These are phyloP conservation scores for Patella pellucida DNA, from an alignment of 2,888 invertebrate genomes.

Conservation along the genomic window DNA sequence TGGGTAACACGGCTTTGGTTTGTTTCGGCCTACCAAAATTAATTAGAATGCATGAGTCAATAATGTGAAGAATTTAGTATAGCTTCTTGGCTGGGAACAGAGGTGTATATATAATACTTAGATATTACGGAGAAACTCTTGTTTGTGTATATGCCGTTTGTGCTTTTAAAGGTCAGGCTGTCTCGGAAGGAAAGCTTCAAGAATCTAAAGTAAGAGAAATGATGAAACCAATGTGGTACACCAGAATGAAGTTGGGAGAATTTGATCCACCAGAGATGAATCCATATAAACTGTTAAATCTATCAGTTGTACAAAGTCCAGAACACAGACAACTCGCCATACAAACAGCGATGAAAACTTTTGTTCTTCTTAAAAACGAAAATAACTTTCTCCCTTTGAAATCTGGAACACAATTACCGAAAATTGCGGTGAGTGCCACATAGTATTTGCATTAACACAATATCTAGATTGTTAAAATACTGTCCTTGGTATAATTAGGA, in stretches of 20 bases:
- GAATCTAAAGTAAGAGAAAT: slow-evolving; percentile 22
- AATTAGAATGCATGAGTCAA: too few species aligned
- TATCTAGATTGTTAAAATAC: too few species aligned
- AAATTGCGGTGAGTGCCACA: slow-evolving; percentile 35
- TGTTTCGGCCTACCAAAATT: too few species aligned
- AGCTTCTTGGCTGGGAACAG: too few species aligned
- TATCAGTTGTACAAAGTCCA: slow-evolving; percentile 43
- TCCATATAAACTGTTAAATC: slow-evolving; percentile 42
- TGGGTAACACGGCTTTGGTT: too few species aligned
- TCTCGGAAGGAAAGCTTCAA: slow-evolving; percentile 38
- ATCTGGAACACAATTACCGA: slow-evolving; percentile 17
- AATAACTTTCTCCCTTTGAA: slow-evolving; percentile 34
- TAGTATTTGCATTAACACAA: too few species aligned
- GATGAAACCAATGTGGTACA: slow-evolving; percentile 35
- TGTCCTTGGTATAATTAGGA: too few species aligned
- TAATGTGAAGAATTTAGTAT: too few species aligned
- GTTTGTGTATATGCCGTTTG: background rate
- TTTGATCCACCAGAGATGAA: slow-evolving; percentile 44
- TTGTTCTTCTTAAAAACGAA: slow-evolving; percentile 53
- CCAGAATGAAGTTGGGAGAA: slow-evolving; percentile 39
- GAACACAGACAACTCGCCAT: slow-evolving; percentile 42
- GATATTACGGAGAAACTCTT: too few species aligned
- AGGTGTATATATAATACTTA: too few species aligned
- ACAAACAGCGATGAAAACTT: slow-evolving; percentile 43
- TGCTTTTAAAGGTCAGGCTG: slow-evolving; percentile 14